These are phyloP conservation scores for Erebia aethiops DNA, from an alignment of 2,888 invertebrate species.

Conservation along the genomic window DNA sequence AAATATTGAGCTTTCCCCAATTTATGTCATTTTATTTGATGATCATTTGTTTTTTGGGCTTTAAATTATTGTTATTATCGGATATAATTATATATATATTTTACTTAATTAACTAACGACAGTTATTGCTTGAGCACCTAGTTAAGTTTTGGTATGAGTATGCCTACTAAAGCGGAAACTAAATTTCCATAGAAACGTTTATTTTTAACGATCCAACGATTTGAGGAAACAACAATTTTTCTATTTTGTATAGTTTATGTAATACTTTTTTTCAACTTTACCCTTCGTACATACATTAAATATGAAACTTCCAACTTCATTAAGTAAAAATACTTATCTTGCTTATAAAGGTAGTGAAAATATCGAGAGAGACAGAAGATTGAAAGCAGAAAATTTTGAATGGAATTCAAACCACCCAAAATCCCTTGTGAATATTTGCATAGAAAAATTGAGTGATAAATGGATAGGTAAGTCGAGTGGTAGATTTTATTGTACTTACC, in stretches of 20 bases:
- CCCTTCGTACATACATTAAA: not conserved
- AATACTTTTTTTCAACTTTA: no score
- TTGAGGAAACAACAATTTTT: not conserved
- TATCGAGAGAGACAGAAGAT: constrained; percentile 66
- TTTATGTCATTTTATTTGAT: no score
- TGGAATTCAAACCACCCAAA: constrained; percentile 79
- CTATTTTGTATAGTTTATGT: not conserved
- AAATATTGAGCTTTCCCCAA: no score
- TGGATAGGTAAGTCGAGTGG: constrained; percentile 63
- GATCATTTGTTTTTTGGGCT: no score
- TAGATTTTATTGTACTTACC: not conserved
- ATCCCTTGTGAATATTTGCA: constrained; percentile 71
- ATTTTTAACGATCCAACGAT: constrained; percentile 1
- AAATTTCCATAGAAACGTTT: constrained; percentile 5
- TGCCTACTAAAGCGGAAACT: not conserved
- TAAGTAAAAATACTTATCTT: constrained; percentile 67
- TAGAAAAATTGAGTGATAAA: constrained; percentile 72
- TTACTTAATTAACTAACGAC: no score
- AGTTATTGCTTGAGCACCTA: not conserved
- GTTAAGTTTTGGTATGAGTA: not conserved
- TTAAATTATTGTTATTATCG: no score
- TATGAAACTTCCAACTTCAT: constrained; percentile 65
- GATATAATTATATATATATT: no score
- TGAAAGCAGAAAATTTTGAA: constrained; percentile 78
- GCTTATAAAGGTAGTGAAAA: constrained; percentile 66